Evolutionary conservation across 2,113 vertebrate species (phyloP).

Genomic region (Microtus pennsylvanicus): DNA sequence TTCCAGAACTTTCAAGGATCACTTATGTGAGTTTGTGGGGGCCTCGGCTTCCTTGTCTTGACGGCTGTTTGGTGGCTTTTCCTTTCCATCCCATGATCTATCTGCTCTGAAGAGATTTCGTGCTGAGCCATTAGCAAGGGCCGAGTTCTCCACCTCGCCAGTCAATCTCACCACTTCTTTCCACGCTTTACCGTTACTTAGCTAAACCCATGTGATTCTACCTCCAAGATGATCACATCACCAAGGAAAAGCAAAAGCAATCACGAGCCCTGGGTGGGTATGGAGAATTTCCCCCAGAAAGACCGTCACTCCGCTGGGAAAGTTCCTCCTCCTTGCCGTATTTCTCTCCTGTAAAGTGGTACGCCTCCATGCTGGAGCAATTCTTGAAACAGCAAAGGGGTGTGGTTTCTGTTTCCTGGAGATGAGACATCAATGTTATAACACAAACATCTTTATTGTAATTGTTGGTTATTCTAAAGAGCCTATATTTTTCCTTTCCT

Average conservation of each 20-base stretch:
- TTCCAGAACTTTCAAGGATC: neutral
- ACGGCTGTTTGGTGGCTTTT: neutral
- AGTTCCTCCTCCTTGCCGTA: neutral
- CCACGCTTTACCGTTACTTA: neutral
- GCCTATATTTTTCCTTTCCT: neutral
- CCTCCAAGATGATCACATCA: neutral
- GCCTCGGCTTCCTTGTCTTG: neutral
- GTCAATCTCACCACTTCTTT: neutral
- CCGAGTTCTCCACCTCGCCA: neutral
- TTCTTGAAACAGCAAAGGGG: neutral
- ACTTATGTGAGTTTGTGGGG: neutral
- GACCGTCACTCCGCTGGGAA: neutral
- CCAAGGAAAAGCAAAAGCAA: neutral
- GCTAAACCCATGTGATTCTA: constrained; percentile 24
- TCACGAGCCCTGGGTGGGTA: neutral
- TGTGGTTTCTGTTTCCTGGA: neutral
- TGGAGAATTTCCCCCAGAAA: neutral
- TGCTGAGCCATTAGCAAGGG: neutral
- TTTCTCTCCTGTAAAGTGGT: neutral
- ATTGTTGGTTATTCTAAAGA: neutral
- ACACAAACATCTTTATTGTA: constrained; percentile 7
- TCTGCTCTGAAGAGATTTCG: neutral
- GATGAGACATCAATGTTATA: neutral
- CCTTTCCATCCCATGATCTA: neutral
- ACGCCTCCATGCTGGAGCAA: fast-evolving